These are phyloP conservation scores for Syngnathus floridae DNA, from an alignment of 2,113 vertebrate genomes.

Conservation along the genomic window DNA sequence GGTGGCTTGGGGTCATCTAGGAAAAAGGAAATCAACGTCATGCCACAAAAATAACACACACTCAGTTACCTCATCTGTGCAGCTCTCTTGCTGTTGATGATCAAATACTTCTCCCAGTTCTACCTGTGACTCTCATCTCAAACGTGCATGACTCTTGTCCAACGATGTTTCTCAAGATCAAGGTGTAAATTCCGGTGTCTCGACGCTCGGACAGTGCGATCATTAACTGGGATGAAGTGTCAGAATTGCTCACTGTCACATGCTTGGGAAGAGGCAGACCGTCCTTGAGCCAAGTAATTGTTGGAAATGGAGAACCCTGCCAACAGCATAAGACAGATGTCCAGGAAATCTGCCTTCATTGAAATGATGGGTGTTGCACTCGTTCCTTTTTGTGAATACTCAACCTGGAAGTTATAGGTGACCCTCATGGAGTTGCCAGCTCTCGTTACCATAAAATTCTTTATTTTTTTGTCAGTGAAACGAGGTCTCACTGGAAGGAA, in stretches of 20 bases:
- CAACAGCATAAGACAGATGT: background rate
- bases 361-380: background rate
- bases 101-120: background rate
- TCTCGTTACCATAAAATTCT: slow-evolving; percentile 69
- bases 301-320: slow-evolving; percentile 74
- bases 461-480: slow-evolving; percentile 71
- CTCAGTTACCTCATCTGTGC: background rate
- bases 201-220: slow-evolving; percentile 66
- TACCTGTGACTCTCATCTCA: slow-evolving; percentile 80
- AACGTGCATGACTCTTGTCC: slow-evolving; percentile 72
- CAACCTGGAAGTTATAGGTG: slow-evolving; percentile 77
- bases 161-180: slow-evolving; percentile 65
- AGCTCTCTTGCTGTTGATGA: background rate
- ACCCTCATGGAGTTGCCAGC: slow-evolving; percentile 71
- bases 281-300: slow-evolving; percentile 80
- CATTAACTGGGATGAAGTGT: slow-evolving; percentile 72
- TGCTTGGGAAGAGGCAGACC: slow-evolving; percentile 63
- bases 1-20: slow-evolving; percentile 77
- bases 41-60: background rate
- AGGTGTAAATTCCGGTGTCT: slow-evolving; percentile 73
- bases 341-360: background rate
- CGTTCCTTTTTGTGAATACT: background rate
- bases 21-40: background rate
- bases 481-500: slow-evolving; percentile 71
- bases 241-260: slow-evolving; percentile 62